Base-by-base conservation (phyloP, 1,140 invertebrate genomes). In the Drosophila sucinea region DNA sequence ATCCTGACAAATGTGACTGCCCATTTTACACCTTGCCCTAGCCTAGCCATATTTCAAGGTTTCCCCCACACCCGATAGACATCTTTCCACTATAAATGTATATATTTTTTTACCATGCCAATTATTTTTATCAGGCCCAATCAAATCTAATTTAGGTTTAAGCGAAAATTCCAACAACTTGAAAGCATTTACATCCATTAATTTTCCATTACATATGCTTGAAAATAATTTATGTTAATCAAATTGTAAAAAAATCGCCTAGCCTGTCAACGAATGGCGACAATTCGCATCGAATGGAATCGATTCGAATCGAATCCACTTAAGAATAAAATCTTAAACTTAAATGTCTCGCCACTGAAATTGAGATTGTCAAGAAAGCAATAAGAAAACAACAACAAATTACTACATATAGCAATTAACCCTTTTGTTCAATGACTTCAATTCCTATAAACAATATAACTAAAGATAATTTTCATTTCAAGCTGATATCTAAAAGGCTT, bases 201-300 rank as follows among this genome's bases (percentile, higher is more conserved):
- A 57, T 73, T 77, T 82, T 79, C 73, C 78, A 79, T 68, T 68
- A 78, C 61, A 56, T 33, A 51, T 58, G 40, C 33, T 30, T 32
- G 30, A 40, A 66, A 74, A 79, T 89, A 89, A 87, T 87, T 83
- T 77, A 79, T 77, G 77, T 77, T 83, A 83, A 86, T 86, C 77
- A 73, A 83, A 79, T 73, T 77, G 80, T 71, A 87, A 83, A 67
- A 54, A 8, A 38, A 47, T 1, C 17, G 73, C 32, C 41, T 73
- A 38, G n/a, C 17, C 79, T 86, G 79, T 87, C 82, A 87, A 30
- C 79, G 35, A 68, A 68, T 79, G 79, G 76, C 83, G 84, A 79
- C 83, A 71, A 71, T 51, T 51, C 23, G 67, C 75, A 86, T 47
- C 51, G 63, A 3, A 65, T 55, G 65, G 56, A 64, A 61, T 70